A percentile compares a stretch with the other conserved stretches of the same genome.
These are phyloP conservation scores for Margarornis squamiger DNA, from an alignment of 2,797 vertebrate species.

Conservation along the genomic window DNA sequence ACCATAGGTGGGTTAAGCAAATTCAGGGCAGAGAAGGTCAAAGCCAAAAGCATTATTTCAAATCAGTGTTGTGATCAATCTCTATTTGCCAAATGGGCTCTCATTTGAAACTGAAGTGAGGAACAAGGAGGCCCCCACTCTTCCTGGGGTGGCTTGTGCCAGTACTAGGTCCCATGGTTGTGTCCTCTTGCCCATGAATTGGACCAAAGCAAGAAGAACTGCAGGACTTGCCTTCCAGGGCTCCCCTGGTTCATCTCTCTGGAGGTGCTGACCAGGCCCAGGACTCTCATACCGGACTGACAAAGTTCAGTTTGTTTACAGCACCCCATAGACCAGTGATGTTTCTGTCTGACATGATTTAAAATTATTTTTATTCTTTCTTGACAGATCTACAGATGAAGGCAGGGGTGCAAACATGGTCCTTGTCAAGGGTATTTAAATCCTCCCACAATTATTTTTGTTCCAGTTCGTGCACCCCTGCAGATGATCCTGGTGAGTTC, in stretches of 20 bases:
- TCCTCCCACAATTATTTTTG: neutral
- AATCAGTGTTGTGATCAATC: neutral
- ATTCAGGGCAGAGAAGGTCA: neutral
- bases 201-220: neutral
- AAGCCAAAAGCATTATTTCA: neutral
- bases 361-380: neutral
- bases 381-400: neutral
- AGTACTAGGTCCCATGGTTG: neutral
- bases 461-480: neutral
- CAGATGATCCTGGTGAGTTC: neutral
- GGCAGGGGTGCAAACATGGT: neutral
- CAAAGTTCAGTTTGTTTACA: neutral
- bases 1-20: rapidly evolving
- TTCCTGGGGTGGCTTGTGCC: neutral
- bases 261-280: neutral
- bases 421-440: neutral
- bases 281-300: neutral
- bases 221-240: neutral
- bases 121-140: neutral
- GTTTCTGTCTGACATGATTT: neutral
- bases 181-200: neutral
- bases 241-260: neutral
- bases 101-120: neutral
- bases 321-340: neutral
- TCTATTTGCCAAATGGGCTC: neutral